Base-by-base conservation (phyloP, 2,888 invertebrate genomes). In the Cosmopolites sordidus region DNA sequence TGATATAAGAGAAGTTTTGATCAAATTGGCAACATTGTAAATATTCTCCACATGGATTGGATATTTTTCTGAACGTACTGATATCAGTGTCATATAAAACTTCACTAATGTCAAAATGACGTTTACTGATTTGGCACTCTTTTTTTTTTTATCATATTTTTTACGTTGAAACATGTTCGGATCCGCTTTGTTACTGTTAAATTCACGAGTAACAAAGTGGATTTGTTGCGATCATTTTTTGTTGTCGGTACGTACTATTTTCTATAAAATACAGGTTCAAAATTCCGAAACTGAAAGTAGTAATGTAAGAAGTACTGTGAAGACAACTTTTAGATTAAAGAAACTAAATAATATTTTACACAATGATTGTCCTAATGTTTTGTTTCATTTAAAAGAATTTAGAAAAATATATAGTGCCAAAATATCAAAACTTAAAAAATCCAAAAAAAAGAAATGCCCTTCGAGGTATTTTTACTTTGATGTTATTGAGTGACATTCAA, bases 281-380 rank as follows among this genome's bases (percentile, higher is more conserved):
- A 42, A 43, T n/a, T 18, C 16, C 37, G 37, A 33, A 15, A 30
- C 5, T 22, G n/a, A n/a, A n/a, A 30, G 48, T 22, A 16, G 43
- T 46, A 33, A 33, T n/a, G 44, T 54, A 17, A 22, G 47, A 15
- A 54, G 46, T 43, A 50, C 50, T 30, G 49, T 49, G 22, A 56
- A 22, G 16, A 43, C 29, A 46, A 40, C 38, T 37, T 18, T 16
- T 14, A 22, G 22, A 2, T 8, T 30, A 11, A 45, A 40, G 15
- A 18, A 47, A 0, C 27, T 51, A 15, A 48, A 56, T 44, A 45
- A 40, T 41, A 45, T 44, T 42, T 46, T 46, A 27, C 37, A 29
- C 22, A 22, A 22, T 12, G 27, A 29, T 29, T 41, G 18, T n/a
- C 39, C 43, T 4, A n/a, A 17, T 27, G 15, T 52, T 9, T 11